Base-by-base conservation (phyloP, 2,797 vertebrate species). In the Crocidura indochinensis region DNA sequence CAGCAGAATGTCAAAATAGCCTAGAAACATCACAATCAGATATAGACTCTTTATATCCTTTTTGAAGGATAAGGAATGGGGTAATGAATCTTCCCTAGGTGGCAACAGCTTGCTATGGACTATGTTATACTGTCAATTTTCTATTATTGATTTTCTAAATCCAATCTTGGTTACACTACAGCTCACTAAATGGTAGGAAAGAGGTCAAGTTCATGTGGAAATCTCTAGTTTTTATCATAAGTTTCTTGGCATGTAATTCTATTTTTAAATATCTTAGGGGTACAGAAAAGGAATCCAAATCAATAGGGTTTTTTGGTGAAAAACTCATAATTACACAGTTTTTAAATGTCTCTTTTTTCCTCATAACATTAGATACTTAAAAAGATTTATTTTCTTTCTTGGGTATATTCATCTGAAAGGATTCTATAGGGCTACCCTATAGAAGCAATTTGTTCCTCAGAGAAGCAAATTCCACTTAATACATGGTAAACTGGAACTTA, bases 301-400 rank as follows among this genome's bases (percentile, higher is more conserved):
- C 93, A 96, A 94, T 92, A 87, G 95, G 95, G 87, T 94, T 93
- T 53, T 85, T 95, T 92, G 91, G 91, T 82, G 88, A 93, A 72
- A 38, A 94, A 91, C 67, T 95, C 89, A 95, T 64, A 82, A 71
- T 87, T 96, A 84, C 83, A 90, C 85, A 92, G 49, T 93, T 93
- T 88, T 95, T 74, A 60, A 84, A 93, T 69, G 71, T 77, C 31
- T 73, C 91, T 89, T 67, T 29, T 56, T 8, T 11, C 20, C 10
- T 53, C 84, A 91, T 94, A 89, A 88, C 87, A 89, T 91, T 94
- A 84, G 76, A 91, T 67, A 96, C 80, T 31, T 77, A 84, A 74
- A 26, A 68, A 87, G 51, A 79, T 89, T 92, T 90, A 90, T 91
- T 92, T 92, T 71, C 89, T 93, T 88, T 91, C 14, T 92, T 93